Percentiles rank a stretch among this genome's conserved stretches.
These are phyloP conservation scores for Lumbricus terrestris DNA, from an alignment of 2,888 invertebrate genomes.

Conservation along the genomic window DNA sequence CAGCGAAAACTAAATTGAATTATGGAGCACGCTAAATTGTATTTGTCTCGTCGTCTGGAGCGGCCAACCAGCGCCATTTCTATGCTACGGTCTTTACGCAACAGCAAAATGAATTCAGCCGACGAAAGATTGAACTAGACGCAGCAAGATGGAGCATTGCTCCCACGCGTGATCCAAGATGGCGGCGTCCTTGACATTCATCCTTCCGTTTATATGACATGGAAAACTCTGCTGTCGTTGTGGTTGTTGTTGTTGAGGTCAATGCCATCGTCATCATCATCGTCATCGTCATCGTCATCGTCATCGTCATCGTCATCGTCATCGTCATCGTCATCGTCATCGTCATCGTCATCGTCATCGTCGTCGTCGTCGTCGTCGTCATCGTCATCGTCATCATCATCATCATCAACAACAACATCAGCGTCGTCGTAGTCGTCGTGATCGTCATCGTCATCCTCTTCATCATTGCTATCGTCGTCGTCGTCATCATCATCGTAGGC, in stretches of 20 bases:
- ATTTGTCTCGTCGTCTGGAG: not conserved
- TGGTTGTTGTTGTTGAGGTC: not conserved
- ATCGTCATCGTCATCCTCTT: constrained; percentile 20
- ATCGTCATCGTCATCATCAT: constrained; percentile 25
- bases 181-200: not conserved
- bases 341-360: constrained; percentile 11
- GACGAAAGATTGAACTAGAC: not conserved
- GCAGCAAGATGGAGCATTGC: not conserved
- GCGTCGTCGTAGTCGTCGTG: constrained; percentile 27
- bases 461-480: not conserved
- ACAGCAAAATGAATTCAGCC: not conserved
- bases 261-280: no score
- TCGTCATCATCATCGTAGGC: not conserved
- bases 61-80: not conserved
- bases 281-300: no score
- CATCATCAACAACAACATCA: constrained; percentile 23
- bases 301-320: not conserved
- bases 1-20: not conserved
- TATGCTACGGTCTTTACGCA: not conserved
- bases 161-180: not conserved
- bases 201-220: not conserved
- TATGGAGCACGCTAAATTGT: not conserved
- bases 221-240: not conserved
- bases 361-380: constrained; percentile 27
- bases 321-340: not conserved